Percentiles rank a stretch among this genome's conserved stretches.
phyloP scores from a whole-genome alignment of 2,888 invertebrate genomes.

The Craniophora ligustri region DNA sequence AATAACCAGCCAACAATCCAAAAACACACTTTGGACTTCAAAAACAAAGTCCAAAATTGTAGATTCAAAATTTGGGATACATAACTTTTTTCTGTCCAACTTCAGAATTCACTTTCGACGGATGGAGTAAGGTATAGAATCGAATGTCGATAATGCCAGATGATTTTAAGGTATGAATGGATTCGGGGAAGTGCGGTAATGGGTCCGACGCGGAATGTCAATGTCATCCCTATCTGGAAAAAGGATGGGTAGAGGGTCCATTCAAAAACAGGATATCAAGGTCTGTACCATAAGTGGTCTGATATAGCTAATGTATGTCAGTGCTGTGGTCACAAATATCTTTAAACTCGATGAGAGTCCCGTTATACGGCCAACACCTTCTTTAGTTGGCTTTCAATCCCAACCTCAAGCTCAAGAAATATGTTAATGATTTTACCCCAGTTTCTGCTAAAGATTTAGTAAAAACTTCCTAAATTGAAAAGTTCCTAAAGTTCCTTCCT shows the following conservation, averaged over 20 bases:
- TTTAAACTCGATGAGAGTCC: constrained; percentile 26
- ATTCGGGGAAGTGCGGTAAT: constrained; percentile 83
- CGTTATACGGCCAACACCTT: constrained; percentile 14
- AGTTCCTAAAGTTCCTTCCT: too few species aligned
- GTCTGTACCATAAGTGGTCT: constrained; percentile 49
- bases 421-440: too few species aligned
- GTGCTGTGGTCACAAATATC: constrained; percentile 33
- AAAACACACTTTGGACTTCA: constrained; percentile 44
- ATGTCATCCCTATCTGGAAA: constrained; percentile 76
- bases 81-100: constrained; percentile 3
- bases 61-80: constrained; percentile 3
- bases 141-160: constrained; percentile 14
- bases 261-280: constrained; percentile 63
- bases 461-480: too few species aligned
- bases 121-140: constrained; percentile 66
- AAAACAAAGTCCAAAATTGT: constrained; percentile 43
- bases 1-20: constrained; percentile 59
- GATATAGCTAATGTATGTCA: constrained; percentile 48
- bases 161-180: constrained; percentile 74
- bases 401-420: neutral
- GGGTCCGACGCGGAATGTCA: constrained; percentile 79
- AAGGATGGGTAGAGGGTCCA: constrained; percentile 67
- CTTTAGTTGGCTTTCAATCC: neutral
- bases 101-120: constrained; percentile 39
- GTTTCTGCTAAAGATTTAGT: too few species aligned